Percentiles rank a stretch among this genome's conserved stretches.
Conservation (phyloP, 1,140 invertebrate genomes). For the Bombus sylvicola region DNA sequence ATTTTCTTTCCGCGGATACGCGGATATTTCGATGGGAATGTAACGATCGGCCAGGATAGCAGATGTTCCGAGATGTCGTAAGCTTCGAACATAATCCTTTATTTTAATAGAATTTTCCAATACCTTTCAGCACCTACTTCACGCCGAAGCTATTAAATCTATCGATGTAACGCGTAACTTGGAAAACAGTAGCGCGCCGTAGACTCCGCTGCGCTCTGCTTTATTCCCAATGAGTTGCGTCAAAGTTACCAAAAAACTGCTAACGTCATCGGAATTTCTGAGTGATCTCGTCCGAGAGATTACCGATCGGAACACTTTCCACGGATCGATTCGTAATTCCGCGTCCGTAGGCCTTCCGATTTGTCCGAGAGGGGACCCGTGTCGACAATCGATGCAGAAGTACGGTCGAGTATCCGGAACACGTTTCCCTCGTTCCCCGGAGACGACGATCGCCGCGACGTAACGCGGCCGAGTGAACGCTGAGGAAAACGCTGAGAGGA, state of each 20-base stretch:
- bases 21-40: background rate
- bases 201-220: no score
- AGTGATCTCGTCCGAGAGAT: background rate
- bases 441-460: conserved; percentile 54
- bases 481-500: background rate
- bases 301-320: background rate
- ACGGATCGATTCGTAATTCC: conserved; percentile 38
- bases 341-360: conserved; percentile 38
- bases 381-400: conserved; percentile 48
- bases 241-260: background rate
- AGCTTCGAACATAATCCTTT: background rate
- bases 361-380: conserved; percentile 23
- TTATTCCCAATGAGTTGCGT: background rate
- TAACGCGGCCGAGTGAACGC: conserved; percentile 47
- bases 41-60: background rate
- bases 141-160: background rate
- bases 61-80: background rate
- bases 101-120: background rate
- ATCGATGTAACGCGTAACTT: no score
- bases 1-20: background rate
- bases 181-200: no score
- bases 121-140: background rate
- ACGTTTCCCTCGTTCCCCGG: conserved; percentile 58
- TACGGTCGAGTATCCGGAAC: conserved; percentile 61
- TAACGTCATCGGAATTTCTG: no score